A percentile compares a stretch with the other conserved stretches of the same genome.
phyloP scores from a whole-genome alignment of 1,140 invertebrate species.

The Cecropterus lyciades region DNA sequence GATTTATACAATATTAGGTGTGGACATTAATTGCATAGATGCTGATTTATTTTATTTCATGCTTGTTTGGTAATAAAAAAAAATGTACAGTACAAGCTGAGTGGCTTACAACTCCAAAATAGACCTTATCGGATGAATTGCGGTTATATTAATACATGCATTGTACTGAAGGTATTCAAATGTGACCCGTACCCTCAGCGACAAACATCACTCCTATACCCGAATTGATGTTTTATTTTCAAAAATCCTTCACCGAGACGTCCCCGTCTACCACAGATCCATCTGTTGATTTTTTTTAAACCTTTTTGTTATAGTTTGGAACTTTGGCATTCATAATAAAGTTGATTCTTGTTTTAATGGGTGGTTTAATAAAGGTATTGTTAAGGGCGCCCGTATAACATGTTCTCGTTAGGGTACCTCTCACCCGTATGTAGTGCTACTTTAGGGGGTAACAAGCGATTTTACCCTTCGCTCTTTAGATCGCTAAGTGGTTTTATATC shows the following conservation, averaged over 20 bases:
- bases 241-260: conserved; percentile 55
- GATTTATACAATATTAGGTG: no score
- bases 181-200: not conserved
- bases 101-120: no score
- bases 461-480: not conserved
- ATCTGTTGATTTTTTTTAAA: conserved; percentile 64
- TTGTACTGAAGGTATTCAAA: not conserved
- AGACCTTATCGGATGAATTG: no score
- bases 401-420: conserved; percentile 65
- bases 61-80: no score
- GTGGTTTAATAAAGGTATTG: conserved; percentile 64
- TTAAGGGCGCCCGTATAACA: conserved; percentile 64
- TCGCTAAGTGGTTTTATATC: not conserved
- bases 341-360: conserved; percentile 53
- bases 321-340: conserved; percentile 51
- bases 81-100: no score
- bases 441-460: not conserved
- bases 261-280: conserved; percentile 52
- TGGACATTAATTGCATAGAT: no score
- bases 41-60: no score
- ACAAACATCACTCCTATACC: conserved; percentile 29
- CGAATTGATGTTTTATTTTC: conserved; percentile 51
- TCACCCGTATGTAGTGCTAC: conserved; percentile 49
- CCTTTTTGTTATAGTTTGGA: conserved; percentile 45
- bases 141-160: no score